Percentiles rank a stretch among this genome's conserved stretches.
These are phyloP conservation scores for Neomonachus schauinslandi DNA, from an alignment of 2,113 vertebrate species.

Conservation along the genomic window DNA sequence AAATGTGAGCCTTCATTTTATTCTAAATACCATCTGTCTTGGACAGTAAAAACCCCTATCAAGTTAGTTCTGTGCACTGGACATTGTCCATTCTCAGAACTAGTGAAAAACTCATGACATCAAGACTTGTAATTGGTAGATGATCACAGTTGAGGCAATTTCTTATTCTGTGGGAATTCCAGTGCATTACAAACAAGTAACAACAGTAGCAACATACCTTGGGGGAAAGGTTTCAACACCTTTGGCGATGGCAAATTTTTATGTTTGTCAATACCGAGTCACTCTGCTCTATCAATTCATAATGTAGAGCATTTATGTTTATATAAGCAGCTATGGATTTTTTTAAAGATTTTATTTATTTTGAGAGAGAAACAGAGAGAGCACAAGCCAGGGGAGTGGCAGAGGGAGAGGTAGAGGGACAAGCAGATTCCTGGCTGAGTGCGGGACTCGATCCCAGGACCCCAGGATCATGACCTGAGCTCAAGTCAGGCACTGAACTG, in stretches of 20 bases:
- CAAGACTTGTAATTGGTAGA: background rate
- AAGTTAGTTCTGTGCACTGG: background rate
- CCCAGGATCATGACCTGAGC: background rate
- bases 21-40: background rate
- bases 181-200: background rate
- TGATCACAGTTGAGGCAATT: background rate
- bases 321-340: background rate
- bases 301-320: background rate
- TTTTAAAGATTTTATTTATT: background rate
- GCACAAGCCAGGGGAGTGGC: background rate
- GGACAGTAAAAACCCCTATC: background rate
- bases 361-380: background rate
- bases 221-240: background rate
- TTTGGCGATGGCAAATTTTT: background rate
- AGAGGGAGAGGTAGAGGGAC: background rate
- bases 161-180: background rate
- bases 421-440: background rate
- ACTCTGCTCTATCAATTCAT: background rate
- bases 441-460: background rate
- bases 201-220: background rate
- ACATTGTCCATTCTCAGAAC: background rate
- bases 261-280: background rate
- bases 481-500: background rate
- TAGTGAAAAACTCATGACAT: background rate
- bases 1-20: background rate